A percentile compares a stretch with the other conserved stretches of the same genome.
phyloP scores from a whole-genome alignment of 92 coral and sea anemone genomes.

The Blastomussa wellsi region DNA sequence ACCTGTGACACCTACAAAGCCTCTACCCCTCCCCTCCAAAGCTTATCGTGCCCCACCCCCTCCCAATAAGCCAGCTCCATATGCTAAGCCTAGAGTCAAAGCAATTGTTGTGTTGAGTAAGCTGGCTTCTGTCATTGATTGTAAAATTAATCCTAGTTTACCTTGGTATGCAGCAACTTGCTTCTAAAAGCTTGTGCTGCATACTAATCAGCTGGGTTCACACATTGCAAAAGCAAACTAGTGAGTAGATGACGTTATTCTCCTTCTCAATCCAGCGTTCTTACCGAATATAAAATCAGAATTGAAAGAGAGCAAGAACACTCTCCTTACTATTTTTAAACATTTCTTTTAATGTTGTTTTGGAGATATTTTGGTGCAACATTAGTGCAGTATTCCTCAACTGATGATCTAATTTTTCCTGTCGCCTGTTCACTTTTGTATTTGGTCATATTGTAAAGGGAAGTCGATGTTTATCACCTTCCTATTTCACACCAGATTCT shows the following conservation, averaged over 20 bases:
- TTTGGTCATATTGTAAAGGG: not conserved
- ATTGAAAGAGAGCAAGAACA: too few species aligned
- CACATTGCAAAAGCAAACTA: too few species aligned
- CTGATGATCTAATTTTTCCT: not conserved
- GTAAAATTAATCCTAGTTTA: not conserved
- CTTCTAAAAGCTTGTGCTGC: too few species aligned
- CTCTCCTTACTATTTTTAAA: not conserved
- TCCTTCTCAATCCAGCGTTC: too few species aligned
- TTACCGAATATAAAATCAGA: too few species aligned
- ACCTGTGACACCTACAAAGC: slow-evolving; percentile 29
- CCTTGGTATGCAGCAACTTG: not conserved
- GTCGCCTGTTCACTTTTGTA: not conserved
- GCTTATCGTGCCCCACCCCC: slow-evolving; percentile 51
- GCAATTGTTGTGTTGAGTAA: slow-evolving; percentile 23
- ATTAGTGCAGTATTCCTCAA: not conserved
- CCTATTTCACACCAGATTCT: slow-evolving; percentile 46
- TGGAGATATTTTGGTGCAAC: not conserved
- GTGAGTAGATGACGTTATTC: too few species aligned
- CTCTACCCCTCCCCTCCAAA: slow-evolving; percentile 39
- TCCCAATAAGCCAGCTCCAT: slow-evolving; percentile 35
- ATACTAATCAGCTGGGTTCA: too few species aligned
- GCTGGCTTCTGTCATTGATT: not conserved
- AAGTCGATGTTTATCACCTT: not conserved
- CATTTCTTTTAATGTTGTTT: not conserved
- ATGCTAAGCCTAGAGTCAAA: slow-evolving; percentile 1